Evolutionary conservation across 1,140 invertebrate species (phyloP), one percentile per base, ranked within the genome.

Genomic region (Drosophila nannoptera): DNA sequence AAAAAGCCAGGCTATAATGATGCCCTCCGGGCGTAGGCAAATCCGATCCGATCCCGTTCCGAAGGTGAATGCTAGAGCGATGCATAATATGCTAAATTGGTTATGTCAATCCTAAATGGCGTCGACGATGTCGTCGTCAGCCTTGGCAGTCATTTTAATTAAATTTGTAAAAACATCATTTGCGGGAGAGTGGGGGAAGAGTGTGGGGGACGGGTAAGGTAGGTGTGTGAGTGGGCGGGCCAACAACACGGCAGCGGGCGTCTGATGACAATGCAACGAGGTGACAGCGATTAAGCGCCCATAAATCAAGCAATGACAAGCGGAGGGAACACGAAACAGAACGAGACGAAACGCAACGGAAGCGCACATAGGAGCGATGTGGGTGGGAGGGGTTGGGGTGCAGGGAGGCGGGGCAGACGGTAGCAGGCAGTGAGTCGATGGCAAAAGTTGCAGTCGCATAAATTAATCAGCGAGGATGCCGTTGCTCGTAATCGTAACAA

Each of bases 381-480:
- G 22, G 3, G 22, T 2, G 22, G 3, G 22, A 9, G 22, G n/a
- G 35, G 35, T 2, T 36, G 35, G 6, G 8, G 35, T 0, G 35
- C 4, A 4, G 6, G 35, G 35, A 1, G 6, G 35, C 35, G n/a
- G 38, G 38, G 38, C 38, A 2, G n/a, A 4, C 9, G n/a, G 5
- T 5, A n/a, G 46, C 11, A n/a, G n/a, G 4, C 22, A 29, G 46
- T 29, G 11, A 12, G 16, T 7, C 64, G 36, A 32, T 60, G 55
- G 69, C 63, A 71, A 53, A 60, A 60, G 63, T 61, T 72, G 64
- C 64, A 72, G 40, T 60, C 65, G 55, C 69, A 75, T 72, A 75
- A 75, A 75, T 75, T 72, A 72, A 75, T 75, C 69, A 72, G 43
- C 55, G 40, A 16, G 32, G 45, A n/a, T 53, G 55, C 46, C 29